A percentile compares a stretch with the other conserved stretches of the same genome.
These are phyloP conservation scores for Syngnathus floridae DNA, from an alignment of 2,113 vertebrate genomes.

Conservation along the genomic window DNA sequence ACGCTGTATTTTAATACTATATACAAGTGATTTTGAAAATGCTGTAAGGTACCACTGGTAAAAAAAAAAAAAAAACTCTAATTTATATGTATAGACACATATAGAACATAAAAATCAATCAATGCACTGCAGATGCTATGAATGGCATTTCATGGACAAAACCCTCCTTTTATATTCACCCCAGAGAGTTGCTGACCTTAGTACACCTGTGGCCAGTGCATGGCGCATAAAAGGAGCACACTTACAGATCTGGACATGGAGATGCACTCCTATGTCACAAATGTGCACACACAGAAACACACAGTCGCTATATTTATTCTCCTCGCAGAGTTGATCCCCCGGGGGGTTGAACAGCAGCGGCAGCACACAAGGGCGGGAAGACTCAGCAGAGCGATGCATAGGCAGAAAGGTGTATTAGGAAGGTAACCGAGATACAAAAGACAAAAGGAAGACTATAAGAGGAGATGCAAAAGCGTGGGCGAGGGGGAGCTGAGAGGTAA, in stretches of 20 bases:
- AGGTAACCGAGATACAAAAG: slow-evolving; percentile 40
- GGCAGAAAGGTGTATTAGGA: slow-evolving; percentile 30
- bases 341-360: slow-evolving; percentile 33
- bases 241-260: slow-evolving; percentile 22
- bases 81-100: background rate
- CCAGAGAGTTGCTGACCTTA: slow-evolving; percentile 25
- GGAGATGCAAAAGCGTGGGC: slow-evolving; percentile 12
- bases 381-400: slow-evolving; percentile 25
- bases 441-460: slow-evolving; percentile 43
- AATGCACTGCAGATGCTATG: slow-evolving; percentile 8
- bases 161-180: slow-evolving; percentile 11
- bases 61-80: background rate
- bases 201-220: slow-evolving; percentile 36
- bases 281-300: slow-evolving; percentile 14
- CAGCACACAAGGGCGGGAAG: slow-evolving; percentile 34
- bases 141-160: slow-evolving; percentile 4
- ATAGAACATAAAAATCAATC: slow-evolving; percentile 18
- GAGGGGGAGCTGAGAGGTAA: slow-evolving; percentile 45
- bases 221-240: slow-evolving; percentile 8
- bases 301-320: slow-evolving; percentile 49
- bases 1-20: too few species aligned
- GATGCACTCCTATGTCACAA: slow-evolving; percentile 38
- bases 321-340: slow-evolving; percentile 35
- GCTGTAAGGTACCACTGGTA: background rate
- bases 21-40: background rate